Evolutionary conservation across 1,140 invertebrate species (phyloP).

Genomic region (Philopotamus ludificatus): DNA sequence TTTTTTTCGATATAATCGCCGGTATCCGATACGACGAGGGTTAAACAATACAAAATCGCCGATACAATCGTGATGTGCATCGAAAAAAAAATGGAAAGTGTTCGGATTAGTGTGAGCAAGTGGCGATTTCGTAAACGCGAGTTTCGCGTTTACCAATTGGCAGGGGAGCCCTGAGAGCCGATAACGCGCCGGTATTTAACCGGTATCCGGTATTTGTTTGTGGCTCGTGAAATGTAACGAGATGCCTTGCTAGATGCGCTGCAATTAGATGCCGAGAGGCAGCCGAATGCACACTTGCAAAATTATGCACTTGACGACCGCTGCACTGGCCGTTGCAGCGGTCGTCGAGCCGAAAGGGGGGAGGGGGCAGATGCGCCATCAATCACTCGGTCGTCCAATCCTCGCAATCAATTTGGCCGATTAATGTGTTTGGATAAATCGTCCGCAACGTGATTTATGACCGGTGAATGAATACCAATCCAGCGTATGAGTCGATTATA

Average conservation of each 20-base stretch:
- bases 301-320: constrained; percentile 1
- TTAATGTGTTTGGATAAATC: too few species aligned
- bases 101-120: neutral
- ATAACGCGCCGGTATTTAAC: constrained; percentile 16
- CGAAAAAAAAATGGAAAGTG: too few species aligned
- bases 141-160: constrained; percentile 5
- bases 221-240: constrained; percentile 34
- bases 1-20: neutral
- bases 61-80: too few species aligned
- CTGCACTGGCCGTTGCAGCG: neutral
- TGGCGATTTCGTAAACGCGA: constrained; percentile 30
- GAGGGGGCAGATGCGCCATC: neutral
- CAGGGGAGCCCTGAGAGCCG: neutral
- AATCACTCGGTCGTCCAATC: neutral
- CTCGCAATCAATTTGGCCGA: too few species aligned
- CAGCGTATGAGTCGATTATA: too few species aligned
- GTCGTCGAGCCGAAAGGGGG: too few species aligned
- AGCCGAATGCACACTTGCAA: neutral
- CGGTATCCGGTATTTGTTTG: constrained; percentile 38
- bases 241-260: constrained; percentile 24
- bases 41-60: neutral
- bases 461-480: too few species aligned
- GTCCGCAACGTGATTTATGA: too few species aligned
- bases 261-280: constrained; percentile 22
- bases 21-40: neutral